Conservation (phyloP, 2,113 vertebrate species). For the Isurus oxyrinchus region DNA sequence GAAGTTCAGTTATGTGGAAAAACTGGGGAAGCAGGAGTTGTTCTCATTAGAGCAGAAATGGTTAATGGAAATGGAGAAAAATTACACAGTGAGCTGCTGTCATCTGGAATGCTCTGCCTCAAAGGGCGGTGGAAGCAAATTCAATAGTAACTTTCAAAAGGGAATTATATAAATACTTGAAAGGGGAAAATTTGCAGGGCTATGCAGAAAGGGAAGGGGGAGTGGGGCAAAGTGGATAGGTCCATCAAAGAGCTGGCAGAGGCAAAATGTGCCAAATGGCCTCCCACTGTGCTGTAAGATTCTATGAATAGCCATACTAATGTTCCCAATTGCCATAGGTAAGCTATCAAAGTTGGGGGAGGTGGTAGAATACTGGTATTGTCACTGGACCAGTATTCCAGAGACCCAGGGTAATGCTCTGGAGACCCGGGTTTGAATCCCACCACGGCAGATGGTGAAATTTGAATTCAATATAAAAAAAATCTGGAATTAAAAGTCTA, state of each 20-base stretch:
- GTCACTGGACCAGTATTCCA: too few species aligned
- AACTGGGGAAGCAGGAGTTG: background rate
- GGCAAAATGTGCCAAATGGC: background rate
- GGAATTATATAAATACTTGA: background rate
- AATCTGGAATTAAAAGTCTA: too few species aligned
- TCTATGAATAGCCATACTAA: background rate
- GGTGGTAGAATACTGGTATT: too few species aligned
- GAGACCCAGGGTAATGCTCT: too few species aligned
- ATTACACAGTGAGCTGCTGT: background rate
- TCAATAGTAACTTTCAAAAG: background rate
- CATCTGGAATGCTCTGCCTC: background rate
- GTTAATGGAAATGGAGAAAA: background rate
- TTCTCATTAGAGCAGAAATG: background rate
- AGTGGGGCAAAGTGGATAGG: background rate
- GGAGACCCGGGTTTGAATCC: too few species aligned
- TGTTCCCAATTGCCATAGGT: background rate
- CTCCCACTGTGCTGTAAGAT: too few species aligned
- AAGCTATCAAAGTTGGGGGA: background rate
- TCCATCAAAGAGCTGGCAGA: background rate
- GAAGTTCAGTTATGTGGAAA: background rate
- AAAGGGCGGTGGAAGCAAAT: background rate
- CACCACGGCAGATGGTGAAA: too few species aligned
- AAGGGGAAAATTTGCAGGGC: background rate
- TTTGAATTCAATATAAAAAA: too few species aligned
- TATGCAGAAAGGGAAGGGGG: background rate